Base-by-base conservation (phyloP, 2,797 vertebrate genomes). In the Trichosurus vulpecula region DNA sequence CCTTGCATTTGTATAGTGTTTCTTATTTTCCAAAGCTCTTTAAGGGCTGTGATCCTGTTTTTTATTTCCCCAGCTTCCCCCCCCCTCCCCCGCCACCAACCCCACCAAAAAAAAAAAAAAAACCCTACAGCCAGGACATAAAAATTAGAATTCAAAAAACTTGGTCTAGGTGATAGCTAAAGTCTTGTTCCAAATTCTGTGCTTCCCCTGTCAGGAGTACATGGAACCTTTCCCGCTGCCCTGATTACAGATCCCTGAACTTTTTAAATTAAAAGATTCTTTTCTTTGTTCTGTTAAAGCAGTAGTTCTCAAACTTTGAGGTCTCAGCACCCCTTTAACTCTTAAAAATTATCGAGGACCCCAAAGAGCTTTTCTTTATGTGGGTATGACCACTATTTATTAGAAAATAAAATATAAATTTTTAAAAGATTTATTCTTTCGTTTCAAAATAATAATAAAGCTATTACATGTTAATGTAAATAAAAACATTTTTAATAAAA, bases 21-120 rank as follows among this genome's bases (percentile, higher is more conserved):
- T 94, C 97, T 96, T 97, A 57, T 47, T 96, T 97, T 97, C 97
- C 97, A 98, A 98, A 98, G 97, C 89, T 66, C 93, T 96, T 93
- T 90, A 93, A 94, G 94, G 94, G 52, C 92, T 97, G 94, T 66
- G 94, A 97, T 96, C 97, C 96, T 96, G 97, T 93, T 96, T 97
- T 96, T 92, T 96, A 47, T 94, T 94, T 96, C 74, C 91, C 52
- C 61, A 94, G 13, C 74, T 93, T 94, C 97, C 92, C 95, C 98
- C 16, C n/a, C n/a, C 66, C 16, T 1, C 6, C 2, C 1, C 9
- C 16, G 31, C 4, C 31, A 5, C 16, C 1, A 16, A 31, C 13
- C 31, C 58, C 31, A 11, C 58, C 30, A 58, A 54, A 56, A 54
- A 54, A 54, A 54, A 56, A 29, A n/a, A 66, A 66, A 74, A 41